Percentiles rank a stretch among this genome's conserved stretches.
Conservation (phyloP, 2,797 vertebrate species). For the Myripristis murdjan region DNA sequence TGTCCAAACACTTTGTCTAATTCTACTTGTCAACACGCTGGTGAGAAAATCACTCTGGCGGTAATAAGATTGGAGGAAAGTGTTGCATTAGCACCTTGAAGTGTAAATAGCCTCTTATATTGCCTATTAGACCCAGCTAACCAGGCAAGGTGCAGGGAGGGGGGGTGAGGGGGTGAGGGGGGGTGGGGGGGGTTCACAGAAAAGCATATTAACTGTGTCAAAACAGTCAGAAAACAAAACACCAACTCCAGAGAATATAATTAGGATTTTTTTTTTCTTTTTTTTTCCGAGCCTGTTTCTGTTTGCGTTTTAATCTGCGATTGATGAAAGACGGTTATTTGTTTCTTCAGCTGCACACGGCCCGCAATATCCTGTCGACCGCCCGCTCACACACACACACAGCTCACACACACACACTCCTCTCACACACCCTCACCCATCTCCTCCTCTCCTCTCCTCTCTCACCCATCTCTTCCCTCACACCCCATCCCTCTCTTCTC, state of each 20-base stretch:
- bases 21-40: constrained; percentile 70
- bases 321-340: constrained; percentile 77
- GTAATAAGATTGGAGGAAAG: constrained; percentile 77
- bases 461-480: too few species aligned
- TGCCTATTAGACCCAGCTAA: constrained; percentile 73
- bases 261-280: constrained; percentile 56
- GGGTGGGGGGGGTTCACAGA: constrained; percentile 37
- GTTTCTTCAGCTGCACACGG: constrained; percentile 70
- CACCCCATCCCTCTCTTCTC: too few species aligned
- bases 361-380: constrained; percentile 75
- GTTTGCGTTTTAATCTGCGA: constrained; percentile 75
- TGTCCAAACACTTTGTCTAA: constrained; percentile 67
- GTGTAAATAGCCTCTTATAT: constrained; percentile 80
- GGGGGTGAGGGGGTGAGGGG: not conserved
- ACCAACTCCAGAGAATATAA: constrained; percentile 66
- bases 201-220: constrained; percentile 75
- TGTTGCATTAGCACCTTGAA: constrained; percentile 83
- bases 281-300: too few species aligned
- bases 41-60: constrained; percentile 58
- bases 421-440: too few species aligned
- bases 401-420: too few species aligned
- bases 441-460: too few species aligned
- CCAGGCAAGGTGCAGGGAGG: constrained; percentile 53
- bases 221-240: constrained; percentile 59
- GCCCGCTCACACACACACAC: too few species aligned